These are phyloP conservation scores for Nautilus pompilius DNA, from an alignment of 1,140 invertebrate species.

Conservation along the genomic window DNA sequence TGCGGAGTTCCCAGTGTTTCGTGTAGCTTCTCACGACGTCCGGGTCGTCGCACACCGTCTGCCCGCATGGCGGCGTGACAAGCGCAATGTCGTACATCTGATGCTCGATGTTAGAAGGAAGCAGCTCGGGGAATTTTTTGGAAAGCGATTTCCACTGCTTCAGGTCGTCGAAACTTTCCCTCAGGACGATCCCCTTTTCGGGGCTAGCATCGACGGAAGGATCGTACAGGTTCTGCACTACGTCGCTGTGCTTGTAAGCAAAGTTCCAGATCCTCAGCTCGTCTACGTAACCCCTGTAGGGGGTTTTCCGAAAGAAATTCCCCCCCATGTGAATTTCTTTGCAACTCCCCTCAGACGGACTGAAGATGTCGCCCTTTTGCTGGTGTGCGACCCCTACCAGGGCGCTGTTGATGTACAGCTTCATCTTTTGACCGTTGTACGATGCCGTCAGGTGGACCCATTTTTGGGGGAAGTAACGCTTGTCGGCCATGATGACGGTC, in stretches of 20 bases:
- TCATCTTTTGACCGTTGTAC: conserved; percentile 19
- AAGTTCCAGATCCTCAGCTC: conserved; percentile 9
- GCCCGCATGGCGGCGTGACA: conserved; percentile 31
- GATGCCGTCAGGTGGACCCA: conserved; percentile 25
- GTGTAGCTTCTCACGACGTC: conserved; percentile 30
- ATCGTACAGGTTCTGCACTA: conserved; percentile 7
- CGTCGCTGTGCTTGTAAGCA: conserved; percentile 11
- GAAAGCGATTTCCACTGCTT: conserved; percentile 13
- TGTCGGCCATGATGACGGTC: conserved; percentile 10
- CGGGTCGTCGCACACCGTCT: conserved; percentile 45
- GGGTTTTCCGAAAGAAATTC: background rate
- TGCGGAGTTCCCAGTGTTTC: conserved; percentile 13
- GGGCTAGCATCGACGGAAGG: background rate
- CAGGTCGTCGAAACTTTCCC: conserved; percentile 22
- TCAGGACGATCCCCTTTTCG: conserved; percentile 10
- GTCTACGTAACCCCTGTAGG: conserved; percentile 9
- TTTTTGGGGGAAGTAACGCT: conserved; percentile 14
- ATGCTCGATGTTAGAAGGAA: conserved; percentile 12
- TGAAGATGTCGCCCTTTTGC: conserved; percentile 24
- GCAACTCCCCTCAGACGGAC: conserved; percentile 12
- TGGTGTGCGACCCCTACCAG: conserved; percentile 15
- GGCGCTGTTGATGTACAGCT: conserved; percentile 23
- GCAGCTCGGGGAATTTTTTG: conserved; percentile 1
- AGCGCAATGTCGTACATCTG: conserved; percentile 13
- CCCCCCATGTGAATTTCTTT: conserved; percentile 26